Conservation (phyloP, 2,888 invertebrate species). For the Lithodes maja region DNA sequence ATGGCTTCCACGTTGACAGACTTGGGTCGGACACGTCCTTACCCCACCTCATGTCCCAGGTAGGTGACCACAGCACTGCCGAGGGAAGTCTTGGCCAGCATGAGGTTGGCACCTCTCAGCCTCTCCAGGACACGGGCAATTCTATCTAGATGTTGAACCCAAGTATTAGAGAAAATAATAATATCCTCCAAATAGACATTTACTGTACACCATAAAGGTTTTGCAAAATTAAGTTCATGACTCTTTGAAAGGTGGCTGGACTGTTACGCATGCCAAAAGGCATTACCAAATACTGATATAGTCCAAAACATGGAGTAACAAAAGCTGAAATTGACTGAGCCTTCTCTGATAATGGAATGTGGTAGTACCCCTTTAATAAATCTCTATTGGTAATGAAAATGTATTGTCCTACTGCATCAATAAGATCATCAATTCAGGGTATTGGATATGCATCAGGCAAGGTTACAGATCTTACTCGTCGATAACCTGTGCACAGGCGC, state of each 20-base stretch:
- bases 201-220: not conserved
- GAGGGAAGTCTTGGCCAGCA: no score
- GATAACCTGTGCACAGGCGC: not conserved
- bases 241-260: slow-evolving; percentile 28
- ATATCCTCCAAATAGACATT: slow-evolving; percentile 8
- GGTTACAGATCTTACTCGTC: not conserved
- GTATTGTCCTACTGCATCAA: not conserved
- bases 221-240: not conserved
- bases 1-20: no score
- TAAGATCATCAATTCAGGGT: not conserved
- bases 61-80: no score
- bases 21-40: no score
- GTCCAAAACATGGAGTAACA: slow-evolving; percentile 26
- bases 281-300: slow-evolving; percentile 3
- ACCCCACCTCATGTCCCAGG: no score
- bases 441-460: not conserved
- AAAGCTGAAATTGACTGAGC: slow-evolving; percentile 26
- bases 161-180: not conserved
- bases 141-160: not conserved
- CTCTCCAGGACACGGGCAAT: no score
- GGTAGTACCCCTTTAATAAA: slow-evolving; percentile 17
- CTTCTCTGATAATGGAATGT: slow-evolving; percentile 3
- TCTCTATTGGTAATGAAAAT: slow-evolving; percentile 8
- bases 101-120: no score
- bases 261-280: slow-evolving; percentile 18